Base-by-base conservation (phyloP, 2,797 vertebrate genomes). In the Sebastes nivosus region DNA sequence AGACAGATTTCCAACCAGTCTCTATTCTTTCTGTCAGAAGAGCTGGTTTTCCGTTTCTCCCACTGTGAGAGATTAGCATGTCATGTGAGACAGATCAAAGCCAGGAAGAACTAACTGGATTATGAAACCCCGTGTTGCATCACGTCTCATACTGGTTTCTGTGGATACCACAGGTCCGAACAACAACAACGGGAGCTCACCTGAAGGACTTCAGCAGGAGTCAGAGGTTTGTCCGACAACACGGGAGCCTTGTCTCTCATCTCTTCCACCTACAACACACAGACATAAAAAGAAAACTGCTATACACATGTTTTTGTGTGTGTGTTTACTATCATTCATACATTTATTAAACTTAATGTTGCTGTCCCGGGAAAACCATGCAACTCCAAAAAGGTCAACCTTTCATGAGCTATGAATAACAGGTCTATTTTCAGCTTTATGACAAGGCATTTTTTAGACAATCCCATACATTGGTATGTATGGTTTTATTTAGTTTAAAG, bases 181-280 rank as follows among this genome's bases (percentile, higher is more conserved):
- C 1, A 70, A 30, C 1, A 69, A 30, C 27, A 52, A 16, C 1
- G 22, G 34, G 22, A 18, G 87, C 93, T 94, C 84, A 96, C 96
- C 91, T 96, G 95, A 69, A 96, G 94, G 82, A 96, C 93, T 87
- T 95, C 95, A 46, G 95, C 95, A 72, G 95, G 91, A 60, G 94
- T 91, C 61, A 95, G 86, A 50, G 95, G 91, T 92, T 95, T 95
- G 75, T 96, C 93, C 6, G 92, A 86, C 59, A 92, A 38, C 4
- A 87, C 42, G 5, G 94, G 89, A 36, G 94, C 89, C 63, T 90
- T 94, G 77, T 96, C 95, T 81, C 88, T 89, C 67, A 96, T 29
- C 85, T 96, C 95, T 77, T 96, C 96, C 16, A 67, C 90, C 96
- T 96, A 55, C 24, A 82, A 75, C 24, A 85, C 27, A 80, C 25